Conservation (phyloP, 2,888 invertebrate genomes). For the Amblyjoppa proteus region DNA sequence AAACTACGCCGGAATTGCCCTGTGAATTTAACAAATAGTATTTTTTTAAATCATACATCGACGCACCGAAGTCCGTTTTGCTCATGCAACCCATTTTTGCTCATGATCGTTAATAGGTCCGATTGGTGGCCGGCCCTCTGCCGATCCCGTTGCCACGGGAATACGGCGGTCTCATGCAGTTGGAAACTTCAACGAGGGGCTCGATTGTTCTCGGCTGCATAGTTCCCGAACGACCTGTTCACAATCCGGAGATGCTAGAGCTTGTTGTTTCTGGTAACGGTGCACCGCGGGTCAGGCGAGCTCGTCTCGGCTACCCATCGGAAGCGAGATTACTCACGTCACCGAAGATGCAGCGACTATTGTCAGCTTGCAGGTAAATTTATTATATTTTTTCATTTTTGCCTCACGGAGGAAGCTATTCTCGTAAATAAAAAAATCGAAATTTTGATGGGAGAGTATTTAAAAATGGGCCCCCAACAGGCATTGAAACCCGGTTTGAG, state of each 20-base stretch:
- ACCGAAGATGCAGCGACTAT: slow-evolving; percentile 85
- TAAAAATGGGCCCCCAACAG: too few species aligned
- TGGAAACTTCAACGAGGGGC: slow-evolving; percentile 82
- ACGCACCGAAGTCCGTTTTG: background rate
- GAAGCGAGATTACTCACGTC: slow-evolving; percentile 85
- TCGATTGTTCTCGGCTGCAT: slow-evolving; percentile 86
- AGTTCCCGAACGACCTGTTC: slow-evolving; percentile 83
- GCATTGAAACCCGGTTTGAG: too few species aligned
- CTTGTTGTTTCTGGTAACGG: slow-evolving; percentile 82
- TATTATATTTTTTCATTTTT: background rate
- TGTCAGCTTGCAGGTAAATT: slow-evolving; percentile 85
- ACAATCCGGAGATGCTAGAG: slow-evolving; percentile 84
- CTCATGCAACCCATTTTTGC: slow-evolving; percentile 2
- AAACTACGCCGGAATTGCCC: too few species aligned
- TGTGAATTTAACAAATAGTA: too few species aligned
- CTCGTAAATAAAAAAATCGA: too few species aligned
- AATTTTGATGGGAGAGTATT: too few species aligned
- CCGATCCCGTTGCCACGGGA: slow-evolving; percentile 83
- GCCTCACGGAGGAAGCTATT: too few species aligned
- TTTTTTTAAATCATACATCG: background rate
- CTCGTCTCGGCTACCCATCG: slow-evolving; percentile 83
- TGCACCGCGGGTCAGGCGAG: slow-evolving; percentile 82
- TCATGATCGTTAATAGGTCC: slow-evolving; percentile 79
- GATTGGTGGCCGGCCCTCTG: slow-evolving; percentile 85
- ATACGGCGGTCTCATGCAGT: slow-evolving; percentile 84